These are phyloP conservation scores for Emydura subglobosa DNA, from an alignment of 2,113 vertebrate species.

Conservation along the genomic window DNA sequence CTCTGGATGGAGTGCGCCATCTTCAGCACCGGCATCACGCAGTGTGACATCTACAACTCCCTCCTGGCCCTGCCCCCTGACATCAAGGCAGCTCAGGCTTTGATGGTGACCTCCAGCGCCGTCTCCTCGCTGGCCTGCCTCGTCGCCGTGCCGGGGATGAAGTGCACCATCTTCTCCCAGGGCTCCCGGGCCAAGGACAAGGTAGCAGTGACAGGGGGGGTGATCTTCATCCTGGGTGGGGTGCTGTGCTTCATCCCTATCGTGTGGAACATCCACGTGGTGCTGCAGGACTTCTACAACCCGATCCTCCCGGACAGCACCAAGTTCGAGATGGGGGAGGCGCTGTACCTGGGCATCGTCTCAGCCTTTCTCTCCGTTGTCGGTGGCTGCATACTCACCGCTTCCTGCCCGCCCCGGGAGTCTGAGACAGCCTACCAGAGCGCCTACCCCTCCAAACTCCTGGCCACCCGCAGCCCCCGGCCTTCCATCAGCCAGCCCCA, in stretches of 20 bases:
- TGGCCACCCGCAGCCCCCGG: constrained; percentile 60
- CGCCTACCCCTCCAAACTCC: constrained; percentile 68
- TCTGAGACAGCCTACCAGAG: constrained; percentile 13
- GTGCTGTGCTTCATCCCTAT: constrained; percentile 91
- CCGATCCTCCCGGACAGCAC: constrained; percentile 84
- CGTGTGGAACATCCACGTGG: constrained; percentile 92
- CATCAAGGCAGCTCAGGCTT: constrained; percentile 90
- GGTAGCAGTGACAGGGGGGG: constrained; percentile 84
- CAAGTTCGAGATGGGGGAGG: constrained; percentile 94
- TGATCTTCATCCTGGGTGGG: constrained; percentile 85
- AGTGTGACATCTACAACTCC: constrained; percentile 97
- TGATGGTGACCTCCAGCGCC: constrained; percentile 93
- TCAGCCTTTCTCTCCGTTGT: constrained; percentile 88
- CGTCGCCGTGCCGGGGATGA: constrained; percentile 88
- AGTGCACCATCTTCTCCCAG: constrained; percentile 92
- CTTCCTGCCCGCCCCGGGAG: constrained; percentile 82
- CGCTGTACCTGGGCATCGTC: constrained; percentile 91
- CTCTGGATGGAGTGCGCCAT: constrained; percentile 98
- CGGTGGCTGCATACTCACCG: constrained; percentile 88
- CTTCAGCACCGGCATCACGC: constrained; percentile 94
- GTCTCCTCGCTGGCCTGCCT: constrained; percentile 86
- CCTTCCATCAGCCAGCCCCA: constrained; percentile 38
- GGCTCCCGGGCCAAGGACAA: constrained; percentile 83
- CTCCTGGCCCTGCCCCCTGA: constrained; percentile 89
- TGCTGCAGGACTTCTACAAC: constrained; percentile 91